Conservation (phyloP, 2,797 vertebrate species). For the Threskiornis aethiopicus region DNA sequence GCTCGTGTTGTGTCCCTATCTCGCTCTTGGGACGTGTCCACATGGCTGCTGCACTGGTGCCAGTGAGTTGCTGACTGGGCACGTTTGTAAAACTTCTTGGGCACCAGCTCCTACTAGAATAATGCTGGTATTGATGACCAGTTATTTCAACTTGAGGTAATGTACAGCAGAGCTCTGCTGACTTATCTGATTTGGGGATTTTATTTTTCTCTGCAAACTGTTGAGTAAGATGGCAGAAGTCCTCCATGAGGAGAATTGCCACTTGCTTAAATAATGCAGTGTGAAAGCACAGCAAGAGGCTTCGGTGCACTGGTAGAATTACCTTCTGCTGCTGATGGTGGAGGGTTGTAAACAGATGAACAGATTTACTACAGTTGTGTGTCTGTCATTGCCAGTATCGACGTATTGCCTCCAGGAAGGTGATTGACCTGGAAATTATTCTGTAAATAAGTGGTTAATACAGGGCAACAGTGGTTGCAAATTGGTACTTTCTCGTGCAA, state of each 20-base stretch:
- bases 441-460: neutral
- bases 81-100: neutral
- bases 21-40: accelerated
- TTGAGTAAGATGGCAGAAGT: neutral
- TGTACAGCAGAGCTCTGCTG: neutral
- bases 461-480: neutral
- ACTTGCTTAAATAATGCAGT: accelerated
- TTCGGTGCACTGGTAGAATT: neutral
- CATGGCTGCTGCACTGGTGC: neutral
- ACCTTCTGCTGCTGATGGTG: neutral
- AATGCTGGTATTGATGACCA: neutral
- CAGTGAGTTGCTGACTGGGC: neutral
- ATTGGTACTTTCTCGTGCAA: neutral
- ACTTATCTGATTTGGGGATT: neutral
- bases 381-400: neutral
- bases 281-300: neutral
- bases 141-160: neutral
- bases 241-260: neutral
- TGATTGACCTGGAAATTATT: neutral
- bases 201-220: neutral
- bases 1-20: neutral
- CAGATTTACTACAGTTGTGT: neutral
- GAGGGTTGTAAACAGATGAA: neutral
- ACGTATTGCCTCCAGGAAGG: neutral
- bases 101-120: neutral